Base-by-base conservation (phyloP, 2,113 vertebrate species). In the Odobenus rosmarus region DNA sequence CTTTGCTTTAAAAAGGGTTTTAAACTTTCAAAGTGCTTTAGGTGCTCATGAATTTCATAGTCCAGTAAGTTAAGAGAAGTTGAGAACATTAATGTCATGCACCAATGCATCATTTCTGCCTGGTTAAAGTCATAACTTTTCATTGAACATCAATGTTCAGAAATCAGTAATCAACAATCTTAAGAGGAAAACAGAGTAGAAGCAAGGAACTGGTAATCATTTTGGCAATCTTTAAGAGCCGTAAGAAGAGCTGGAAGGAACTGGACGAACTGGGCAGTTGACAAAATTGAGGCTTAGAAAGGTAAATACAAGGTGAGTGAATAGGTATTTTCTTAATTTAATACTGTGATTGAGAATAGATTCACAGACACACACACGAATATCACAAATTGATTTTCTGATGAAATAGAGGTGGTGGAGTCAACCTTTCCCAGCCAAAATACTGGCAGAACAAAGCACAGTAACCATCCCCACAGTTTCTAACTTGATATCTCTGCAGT, bases 61-160 rank as follows among this genome's bases (percentile, higher is more conserved):
- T 90, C 19, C 57, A 81, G 28, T 92, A 88, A 81, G 33, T 88
- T 81, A 92, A 95, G 49, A 97, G 80, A 90, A 85, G 81, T 61
- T 90, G 84, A 94, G 36, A 97, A 83, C 90, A 95, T 94, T 97
- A 96, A 95, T 85, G 51, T 87, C 74, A 94, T 57, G 69, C 49
- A 84, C 62, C 62, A 95, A 49, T 84, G 55, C 93, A 71, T 92
- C 90, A 64, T 92, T 85, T 95, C 84, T 26, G 92, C n/a, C 64
- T 86, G 64, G 80, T 31, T 90, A 57, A 92, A 88, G 67, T 90
- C 93, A 39, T 93, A 95, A 93, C 49, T 83, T 95, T 92, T 92
- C 53, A 64, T 8, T 96, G 59, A 79, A 79, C 67, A 79, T 72
- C 28, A 74, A 28, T 85, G 53, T 53, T 76, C 80, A 93, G 51